Evolutionary conservation across 2,888 invertebrate genomes (phyloP).

Genomic region (Eupithecia tripunctaria): DNA sequence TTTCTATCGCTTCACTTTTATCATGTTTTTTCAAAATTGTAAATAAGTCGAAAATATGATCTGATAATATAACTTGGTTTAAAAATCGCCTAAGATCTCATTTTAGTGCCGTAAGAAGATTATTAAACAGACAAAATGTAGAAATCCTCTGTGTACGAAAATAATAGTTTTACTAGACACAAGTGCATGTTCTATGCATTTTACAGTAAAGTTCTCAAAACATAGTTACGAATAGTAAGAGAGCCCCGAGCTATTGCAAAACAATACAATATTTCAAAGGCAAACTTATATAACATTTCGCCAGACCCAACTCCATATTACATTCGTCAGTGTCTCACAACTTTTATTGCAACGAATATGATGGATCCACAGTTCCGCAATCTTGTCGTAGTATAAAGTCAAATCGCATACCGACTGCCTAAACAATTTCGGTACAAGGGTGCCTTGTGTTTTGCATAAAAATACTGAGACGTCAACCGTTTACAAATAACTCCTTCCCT

Average conservation of each 20-base stretch:
- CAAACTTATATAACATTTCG: slow-evolving; percentile 64
- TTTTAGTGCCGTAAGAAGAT: too few species aligned
- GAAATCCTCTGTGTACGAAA: not conserved
- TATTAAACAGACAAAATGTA: too few species aligned
- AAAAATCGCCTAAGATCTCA: too few species aligned
- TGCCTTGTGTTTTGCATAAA: slow-evolving; percentile 74
- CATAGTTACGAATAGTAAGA: slow-evolving; percentile 52
- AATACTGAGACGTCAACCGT: slow-evolving; percentile 79
- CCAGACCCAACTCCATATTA: slow-evolving; percentile 67
- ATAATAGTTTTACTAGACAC: not conserved
- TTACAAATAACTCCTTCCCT: slow-evolving; percentile 79
- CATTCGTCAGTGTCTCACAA: slow-evolving; percentile 80
- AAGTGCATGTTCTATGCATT: slow-evolving; percentile 17
- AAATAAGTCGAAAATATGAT: not conserved
- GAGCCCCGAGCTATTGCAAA: slow-evolving; percentile 59
- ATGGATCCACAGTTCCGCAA: slow-evolving; percentile 68
- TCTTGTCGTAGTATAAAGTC: slow-evolving; percentile 67
- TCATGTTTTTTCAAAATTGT: slow-evolving; percentile 10
- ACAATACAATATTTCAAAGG: slow-evolving; percentile 65
- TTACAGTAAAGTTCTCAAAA: slow-evolving; percentile 41
- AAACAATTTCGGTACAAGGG: slow-evolving; percentile 77
- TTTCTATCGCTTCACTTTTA: slow-evolving; percentile 35
- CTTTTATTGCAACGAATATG: slow-evolving; percentile 78
- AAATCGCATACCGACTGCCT: slow-evolving; percentile 69
- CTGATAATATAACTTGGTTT: too few species aligned